These are phyloP conservation scores for Hemaris fuciformis DNA, from an alignment of 2,888 invertebrate genomes.

Conservation along the genomic window DNA sequence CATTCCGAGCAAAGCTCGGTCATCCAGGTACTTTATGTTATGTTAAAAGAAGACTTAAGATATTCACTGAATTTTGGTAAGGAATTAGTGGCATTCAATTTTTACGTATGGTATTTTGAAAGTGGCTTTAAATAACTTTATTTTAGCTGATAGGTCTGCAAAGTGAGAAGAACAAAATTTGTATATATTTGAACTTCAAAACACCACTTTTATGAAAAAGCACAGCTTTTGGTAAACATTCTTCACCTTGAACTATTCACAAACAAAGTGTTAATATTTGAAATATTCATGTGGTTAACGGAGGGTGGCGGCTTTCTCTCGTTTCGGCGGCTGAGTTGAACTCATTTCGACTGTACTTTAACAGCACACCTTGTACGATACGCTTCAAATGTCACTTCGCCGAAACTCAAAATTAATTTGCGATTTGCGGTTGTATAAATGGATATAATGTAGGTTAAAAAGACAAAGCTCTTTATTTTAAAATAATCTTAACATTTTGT, in stretches of 20 bases:
- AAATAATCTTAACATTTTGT: too few species aligned
- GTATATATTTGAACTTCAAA: too few species aligned
- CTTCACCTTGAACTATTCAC: constrained; percentile 9
- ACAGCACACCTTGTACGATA: constrained; percentile 23
- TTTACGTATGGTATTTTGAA: too few species aligned
- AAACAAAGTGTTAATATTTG: constrained; percentile 40
- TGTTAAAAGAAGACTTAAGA: too few species aligned
- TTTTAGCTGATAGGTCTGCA: too few species aligned
- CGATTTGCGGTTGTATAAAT: not conserved
- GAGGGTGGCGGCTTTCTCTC: constrained; percentile 73
- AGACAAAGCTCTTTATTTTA: too few species aligned
- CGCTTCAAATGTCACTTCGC: constrained; percentile 14
- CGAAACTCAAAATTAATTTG: not conserved
- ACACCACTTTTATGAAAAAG: not conserved
- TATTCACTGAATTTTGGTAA: too few species aligned
- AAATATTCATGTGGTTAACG: constrained; percentile 57
- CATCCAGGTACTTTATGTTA: too few species aligned
- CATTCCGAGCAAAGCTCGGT: too few species aligned
- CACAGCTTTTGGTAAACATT: not conserved
- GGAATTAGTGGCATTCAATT: too few species aligned
- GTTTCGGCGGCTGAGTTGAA: constrained; percentile 45
- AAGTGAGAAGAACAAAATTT: too few species aligned
- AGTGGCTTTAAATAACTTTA: too few species aligned
- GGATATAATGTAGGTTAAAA: not conserved
- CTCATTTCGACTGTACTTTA: constrained; percentile 52